Conservation (phyloP, 2,888 invertebrate species). For the Protonemura montana region DNA sequence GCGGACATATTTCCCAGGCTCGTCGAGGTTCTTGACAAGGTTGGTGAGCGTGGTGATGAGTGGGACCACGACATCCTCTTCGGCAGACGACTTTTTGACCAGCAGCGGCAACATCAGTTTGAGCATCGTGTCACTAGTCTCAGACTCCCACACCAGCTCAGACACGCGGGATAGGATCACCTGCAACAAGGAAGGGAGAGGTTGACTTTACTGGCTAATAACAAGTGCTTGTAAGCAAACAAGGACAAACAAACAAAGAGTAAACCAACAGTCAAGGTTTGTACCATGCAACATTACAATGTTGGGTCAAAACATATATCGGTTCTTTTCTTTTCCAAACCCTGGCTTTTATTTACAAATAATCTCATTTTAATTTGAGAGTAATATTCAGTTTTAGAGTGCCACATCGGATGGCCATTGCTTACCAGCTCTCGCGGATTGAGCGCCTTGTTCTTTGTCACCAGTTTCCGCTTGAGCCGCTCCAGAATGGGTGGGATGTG, state of each 20-base stretch:
- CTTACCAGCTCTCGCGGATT: constrained; percentile 72
- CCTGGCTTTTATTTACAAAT: too few species aligned
- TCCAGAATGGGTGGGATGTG: constrained; percentile 76
- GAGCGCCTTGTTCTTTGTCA: constrained; percentile 66
- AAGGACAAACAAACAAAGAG: too few species aligned
- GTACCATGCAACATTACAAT: too few species aligned
- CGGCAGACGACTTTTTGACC: constrained; percentile 68
- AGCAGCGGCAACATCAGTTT: constrained; percentile 75
- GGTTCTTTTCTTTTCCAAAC: too few species aligned
- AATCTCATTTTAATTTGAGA: too few species aligned
- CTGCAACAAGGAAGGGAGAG: too few species aligned
- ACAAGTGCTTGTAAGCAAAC: too few species aligned
- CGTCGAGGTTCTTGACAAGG: constrained; percentile 72
- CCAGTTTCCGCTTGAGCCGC: constrained; percentile 72
- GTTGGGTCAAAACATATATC: too few species aligned
- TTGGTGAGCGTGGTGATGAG: constrained; percentile 77
- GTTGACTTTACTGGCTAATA: too few species aligned
- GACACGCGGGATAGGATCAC: constrained; percentile 77
- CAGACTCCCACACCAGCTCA: constrained; percentile 73
- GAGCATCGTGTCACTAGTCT: constrained; percentile 74
- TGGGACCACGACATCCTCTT: constrained; percentile 74
- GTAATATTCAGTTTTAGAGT: too few species aligned
- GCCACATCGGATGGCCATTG: too few species aligned
- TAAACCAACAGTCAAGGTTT: too few species aligned
- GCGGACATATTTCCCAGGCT: constrained; percentile 72